Evolutionary conservation across 1,140 invertebrate genomes (phyloP).

Genomic region (Drosophila funebris): DNA sequence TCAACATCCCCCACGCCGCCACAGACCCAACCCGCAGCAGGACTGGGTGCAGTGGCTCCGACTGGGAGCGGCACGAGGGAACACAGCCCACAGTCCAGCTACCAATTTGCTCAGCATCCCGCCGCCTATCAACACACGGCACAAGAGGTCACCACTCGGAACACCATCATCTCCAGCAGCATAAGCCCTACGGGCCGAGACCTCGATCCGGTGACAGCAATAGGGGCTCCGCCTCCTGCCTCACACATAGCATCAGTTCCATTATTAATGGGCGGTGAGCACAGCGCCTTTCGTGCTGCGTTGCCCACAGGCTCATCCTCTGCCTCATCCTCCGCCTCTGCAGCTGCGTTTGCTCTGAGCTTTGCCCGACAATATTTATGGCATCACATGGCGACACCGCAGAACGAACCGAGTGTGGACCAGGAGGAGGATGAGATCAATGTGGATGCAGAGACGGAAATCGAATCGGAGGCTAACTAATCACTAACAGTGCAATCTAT

Average conservation of each 20-base stretch:
- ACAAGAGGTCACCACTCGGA: constrained; percentile 9
- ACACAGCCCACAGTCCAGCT: constrained; percentile 18
- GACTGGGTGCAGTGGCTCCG: neutral
- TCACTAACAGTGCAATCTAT: constrained; percentile 25
- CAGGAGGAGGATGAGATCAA: constrained; percentile 90
- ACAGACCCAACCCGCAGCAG: constrained; percentile 3
- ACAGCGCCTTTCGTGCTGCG: constrained; percentile 92
- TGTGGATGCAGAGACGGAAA: constrained; percentile 84
- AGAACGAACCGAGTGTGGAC: constrained; percentile 1
- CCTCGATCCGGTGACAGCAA: constrained; percentile 27
- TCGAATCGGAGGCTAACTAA: constrained; percentile 28
- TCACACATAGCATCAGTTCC: constrained; percentile 84
- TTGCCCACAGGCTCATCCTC: constrained; percentile 16
- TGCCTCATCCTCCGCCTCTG: constrained; percentile 49
- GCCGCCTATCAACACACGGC: constrained; percentile 1
- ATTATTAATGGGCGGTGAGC: constrained; percentile 91
- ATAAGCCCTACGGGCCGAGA: constrained; percentile 23
- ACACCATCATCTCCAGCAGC: constrained; percentile 32
- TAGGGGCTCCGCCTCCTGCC: constrained; percentile 44
- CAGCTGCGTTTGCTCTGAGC: constrained; percentile 84
- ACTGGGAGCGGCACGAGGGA: neutral
- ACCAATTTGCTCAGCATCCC: constrained; percentile 12
- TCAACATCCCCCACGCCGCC: constrained; percentile 73
- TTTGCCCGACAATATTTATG: constrained; percentile 84
- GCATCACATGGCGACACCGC: constrained; percentile 57